Evolutionary conservation across 2,888 invertebrate species (phyloP).

Genomic region (Drosophila putrida): DNA sequence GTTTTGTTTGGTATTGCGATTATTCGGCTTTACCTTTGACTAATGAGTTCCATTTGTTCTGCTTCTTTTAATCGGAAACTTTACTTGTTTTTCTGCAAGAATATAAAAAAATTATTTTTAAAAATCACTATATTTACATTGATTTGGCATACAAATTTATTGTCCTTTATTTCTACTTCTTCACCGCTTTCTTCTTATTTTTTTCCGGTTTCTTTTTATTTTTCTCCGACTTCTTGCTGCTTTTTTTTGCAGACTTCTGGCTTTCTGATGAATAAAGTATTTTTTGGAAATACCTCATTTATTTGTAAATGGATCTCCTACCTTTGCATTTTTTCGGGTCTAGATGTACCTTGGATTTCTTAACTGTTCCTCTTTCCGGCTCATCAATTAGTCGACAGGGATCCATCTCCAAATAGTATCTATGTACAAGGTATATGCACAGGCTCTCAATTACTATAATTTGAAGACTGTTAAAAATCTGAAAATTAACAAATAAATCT

Average conservation of each 20-base stretch:
- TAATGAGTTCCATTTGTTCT: not conserved
- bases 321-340: slow-evolving; percentile 36
- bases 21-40: not conserved
- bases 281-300: not conserved
- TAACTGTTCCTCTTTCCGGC: slow-evolving; percentile 25
- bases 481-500: not conserved
- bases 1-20: not conserved
- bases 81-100: not conserved
- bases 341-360: slow-evolving; percentile 7
- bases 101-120: too few species aligned
- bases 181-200: slow-evolving; percentile 28
- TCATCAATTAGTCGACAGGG: slow-evolving; percentile 31
- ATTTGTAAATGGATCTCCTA: slow-evolving; percentile 1
- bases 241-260: slow-evolving; percentile 14
- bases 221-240: slow-evolving; percentile 24
- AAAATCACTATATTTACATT: not conserved
- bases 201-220: slow-evolving; percentile 28
- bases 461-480: not conserved
- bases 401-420: slow-evolving; percentile 58
- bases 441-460: slow-evolving; percentile 55
- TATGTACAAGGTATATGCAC: slow-evolving; percentile 57
- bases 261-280: slow-evolving; percentile 1
- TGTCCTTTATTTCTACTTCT: slow-evolving; percentile 19
- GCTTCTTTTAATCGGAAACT: not conserved
- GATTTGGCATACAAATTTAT: not conserved